Conservation (phyloP, 2,888 invertebrate genomes). For the Erebia palarica region DNA sequence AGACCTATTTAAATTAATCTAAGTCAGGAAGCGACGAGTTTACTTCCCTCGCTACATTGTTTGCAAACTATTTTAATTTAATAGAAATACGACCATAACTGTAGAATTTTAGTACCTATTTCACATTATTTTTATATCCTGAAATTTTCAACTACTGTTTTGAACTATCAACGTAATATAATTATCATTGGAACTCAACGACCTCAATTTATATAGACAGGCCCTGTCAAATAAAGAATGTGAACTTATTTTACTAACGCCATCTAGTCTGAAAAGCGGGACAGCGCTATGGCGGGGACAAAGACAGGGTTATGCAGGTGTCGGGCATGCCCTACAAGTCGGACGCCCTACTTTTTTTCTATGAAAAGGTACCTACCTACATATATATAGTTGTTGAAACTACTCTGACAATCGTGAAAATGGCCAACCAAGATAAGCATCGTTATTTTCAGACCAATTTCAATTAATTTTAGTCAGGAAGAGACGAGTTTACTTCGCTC, state of each 20-base stretch:
- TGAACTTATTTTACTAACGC: no score
- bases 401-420: slow-evolving; percentile 37
- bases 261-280: no score
- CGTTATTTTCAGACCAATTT: slow-evolving; percentile 38
- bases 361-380: no score
- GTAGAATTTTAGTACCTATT: no score
- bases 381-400: no score
- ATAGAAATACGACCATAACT: neutral
- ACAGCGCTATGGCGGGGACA: no score
- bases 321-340: no score
- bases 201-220: no score
- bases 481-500: slow-evolving; percentile 10
- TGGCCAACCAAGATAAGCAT: slow-evolving; percentile 33
- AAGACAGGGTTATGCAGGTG: no score
- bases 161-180: slow-evolving; percentile 38
- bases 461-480: slow-evolving; percentile 37
- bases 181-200: slow-evolving; percentile 35
- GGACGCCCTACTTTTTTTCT: no score
- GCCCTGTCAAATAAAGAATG: no score
- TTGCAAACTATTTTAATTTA: neutral
- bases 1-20: slow-evolving; percentile 38
- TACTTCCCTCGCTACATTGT: slow-evolving; percentile 10
- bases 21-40: slow-evolving; percentile 30
- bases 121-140: neutral
- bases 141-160: slow-evolving; percentile 32